A percentile compares a stretch with the other conserved stretches of the same genome.
Evolutionary conservation across 2,888 invertebrate species (phyloP).

Genomic region (Andrena praecox): DNA sequence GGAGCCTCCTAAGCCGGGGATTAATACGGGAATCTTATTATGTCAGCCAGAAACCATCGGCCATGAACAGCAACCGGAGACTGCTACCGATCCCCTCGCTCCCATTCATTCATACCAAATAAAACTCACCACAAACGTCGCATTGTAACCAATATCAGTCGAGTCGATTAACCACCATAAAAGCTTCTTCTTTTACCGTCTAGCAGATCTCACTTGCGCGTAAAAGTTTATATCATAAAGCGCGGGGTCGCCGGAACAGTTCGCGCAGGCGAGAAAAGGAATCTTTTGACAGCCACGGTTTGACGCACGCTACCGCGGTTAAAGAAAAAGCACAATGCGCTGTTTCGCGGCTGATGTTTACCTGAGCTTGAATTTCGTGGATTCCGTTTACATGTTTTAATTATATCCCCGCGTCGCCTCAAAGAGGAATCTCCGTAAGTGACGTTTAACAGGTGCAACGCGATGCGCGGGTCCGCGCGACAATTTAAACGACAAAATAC

Average conservation of each 20-base stretch:
- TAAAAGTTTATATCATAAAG: conserved; percentile 1
- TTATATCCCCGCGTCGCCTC: not conserved
- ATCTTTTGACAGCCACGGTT: conserved; percentile 1
- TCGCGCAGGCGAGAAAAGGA: conserved; percentile 1
- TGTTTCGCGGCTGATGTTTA: not conserved
- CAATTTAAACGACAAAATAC: not conserved
- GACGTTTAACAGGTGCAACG: not conserved
- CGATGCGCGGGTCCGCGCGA: not conserved
- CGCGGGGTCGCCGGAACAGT: not conserved
- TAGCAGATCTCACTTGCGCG: conserved; percentile 22
- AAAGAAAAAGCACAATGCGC: not conserved
- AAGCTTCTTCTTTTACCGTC: conserved; percentile 32
- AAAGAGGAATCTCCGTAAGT: not conserved
- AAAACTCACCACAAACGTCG: conserved; percentile 51
- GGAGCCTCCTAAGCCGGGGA: conserved; percentile 61
- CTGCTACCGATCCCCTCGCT: conserved; percentile 71
- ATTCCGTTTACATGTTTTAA: not conserved
- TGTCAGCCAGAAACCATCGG: conserved; percentile 73
- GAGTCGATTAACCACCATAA: conserved; percentile 55
- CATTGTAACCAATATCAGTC: conserved; percentile 50
- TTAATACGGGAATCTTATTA: conserved; percentile 82
- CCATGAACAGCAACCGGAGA: conserved; percentile 66
- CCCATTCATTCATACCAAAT: conserved; percentile 70
- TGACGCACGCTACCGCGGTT: not conserved
- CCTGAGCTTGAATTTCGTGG: not conserved